Base-by-base conservation (phyloP, 2,113 vertebrate genomes). In the Esox niger region DNA sequence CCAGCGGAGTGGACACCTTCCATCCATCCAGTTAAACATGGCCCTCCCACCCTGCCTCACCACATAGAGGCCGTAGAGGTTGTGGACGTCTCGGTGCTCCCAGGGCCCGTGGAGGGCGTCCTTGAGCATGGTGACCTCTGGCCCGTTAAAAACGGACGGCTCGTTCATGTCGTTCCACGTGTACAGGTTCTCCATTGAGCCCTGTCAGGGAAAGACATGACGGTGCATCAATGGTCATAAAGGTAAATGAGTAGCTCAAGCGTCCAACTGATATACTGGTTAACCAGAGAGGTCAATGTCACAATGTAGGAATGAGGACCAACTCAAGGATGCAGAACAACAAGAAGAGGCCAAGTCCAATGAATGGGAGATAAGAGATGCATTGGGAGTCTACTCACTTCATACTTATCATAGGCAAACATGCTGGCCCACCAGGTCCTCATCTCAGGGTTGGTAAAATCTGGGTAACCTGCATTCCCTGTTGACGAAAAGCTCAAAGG, bases 121-220 rank as follows among this genome's bases (percentile, higher is more conserved):
- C 72, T 94, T 94, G 73, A 91, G 90, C 92, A 94, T 93, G 20
- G 93, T 93, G 54, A 94, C 91, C 81, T 94, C 93, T 0, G 91
- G 93, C 11, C 93, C 93, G 0, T 91, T 94, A 78, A 94, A 94
- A 29, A 94, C 92, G 0, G 93, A 93, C 0, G 93, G 93, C 47
- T 94, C 93, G 0, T 94, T 94, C 93, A 94, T 94, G 69, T 94
- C 93, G 30, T 94, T 94, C 93, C 93, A 94, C 1, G 88, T 82
- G 68, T 78, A 91, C 9, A 93, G 85, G 64, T 93, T 93, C 26
- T 90, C 85, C 80, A 80, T 85, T 1, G 92, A 92, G 26, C 91
- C 92, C 93, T 89, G 64, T 65, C 20, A 65, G 8, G 35, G n/a
- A 56, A 15, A 9, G 15, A 30, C 29, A 9, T 26, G 27, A 30